These are phyloP conservation scores for Spodoptera litura DNA, from an alignment of 1,140 invertebrate genomes.

Conservation along the genomic window DNA sequence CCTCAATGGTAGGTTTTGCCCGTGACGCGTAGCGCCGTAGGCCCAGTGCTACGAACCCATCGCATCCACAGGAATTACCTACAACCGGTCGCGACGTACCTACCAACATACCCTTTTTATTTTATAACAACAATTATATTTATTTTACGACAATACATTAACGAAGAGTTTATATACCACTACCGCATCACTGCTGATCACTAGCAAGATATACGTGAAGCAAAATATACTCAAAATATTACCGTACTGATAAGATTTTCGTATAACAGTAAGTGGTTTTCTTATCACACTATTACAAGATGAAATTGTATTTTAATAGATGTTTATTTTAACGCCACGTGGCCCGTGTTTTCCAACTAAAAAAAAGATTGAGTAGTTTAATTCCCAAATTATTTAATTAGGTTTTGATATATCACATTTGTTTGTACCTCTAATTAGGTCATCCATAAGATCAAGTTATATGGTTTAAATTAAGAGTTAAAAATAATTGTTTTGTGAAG, in stretches of 20 bases:
- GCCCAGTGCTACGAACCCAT: not conserved
- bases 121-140: too few species aligned
- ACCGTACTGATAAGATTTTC: conserved; percentile 15
- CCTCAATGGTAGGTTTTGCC: not conserved
- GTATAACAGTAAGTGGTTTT: conserved; percentile 22
- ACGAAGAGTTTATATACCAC: too few species aligned
- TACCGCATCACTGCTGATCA: too few species aligned
- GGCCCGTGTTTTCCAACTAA: not conserved
- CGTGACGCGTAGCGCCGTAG: conserved; percentile 14
- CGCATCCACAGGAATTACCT: not conserved
- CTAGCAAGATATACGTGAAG: too few species aligned
- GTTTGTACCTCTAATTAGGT: too few species aligned
- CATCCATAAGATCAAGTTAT: too few species aligned
- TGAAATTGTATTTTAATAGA: conserved; percentile 27
- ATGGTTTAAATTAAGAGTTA: too few species aligned
- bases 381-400: too few species aligned
- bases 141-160: too few species aligned
- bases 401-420: too few species aligned
- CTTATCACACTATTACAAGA: conserved; percentile 11
- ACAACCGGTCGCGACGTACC: not conserved
- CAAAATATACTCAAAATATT: not conserved
- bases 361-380: not conserved
- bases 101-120: too few species aligned
- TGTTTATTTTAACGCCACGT: not conserved
- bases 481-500: too few species aligned